Evolutionary conservation across 2,888 invertebrate genomes (phyloP).

Genomic region (Drosophila helvetica): DNA sequence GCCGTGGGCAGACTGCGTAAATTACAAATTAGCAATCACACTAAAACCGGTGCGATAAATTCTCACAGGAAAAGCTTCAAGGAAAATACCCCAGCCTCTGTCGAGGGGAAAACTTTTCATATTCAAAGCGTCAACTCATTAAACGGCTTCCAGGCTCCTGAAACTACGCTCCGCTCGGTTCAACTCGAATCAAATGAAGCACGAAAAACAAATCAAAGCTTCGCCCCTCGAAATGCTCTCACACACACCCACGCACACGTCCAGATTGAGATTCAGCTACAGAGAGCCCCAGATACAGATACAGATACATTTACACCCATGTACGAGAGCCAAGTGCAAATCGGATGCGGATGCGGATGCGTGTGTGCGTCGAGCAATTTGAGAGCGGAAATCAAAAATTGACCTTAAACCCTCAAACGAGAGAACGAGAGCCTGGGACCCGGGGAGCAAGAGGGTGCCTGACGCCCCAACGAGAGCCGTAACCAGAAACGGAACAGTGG

Average conservation of each 20-base stretch:
- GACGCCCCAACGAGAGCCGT: not conserved
- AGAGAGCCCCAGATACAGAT: slow-evolving; percentile 6
- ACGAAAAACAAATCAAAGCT: slow-evolving; percentile 78
- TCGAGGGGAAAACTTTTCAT: slow-evolving; percentile 64
- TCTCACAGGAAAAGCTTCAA: slow-evolving; percentile 23
- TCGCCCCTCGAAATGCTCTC: slow-evolving; percentile 21
- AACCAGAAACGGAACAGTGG: not conserved
- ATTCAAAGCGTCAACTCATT: slow-evolving; percentile 80
- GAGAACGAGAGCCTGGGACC: not conserved
- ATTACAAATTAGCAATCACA: slow-evolving; percentile 81
- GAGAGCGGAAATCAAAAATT: slow-evolving; percentile 79
- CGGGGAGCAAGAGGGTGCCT: not conserved
- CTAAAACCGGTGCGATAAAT: slow-evolving; percentile 76
- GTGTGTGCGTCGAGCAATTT: slow-evolving; percentile 65
- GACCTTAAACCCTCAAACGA: slow-evolving; percentile 63
- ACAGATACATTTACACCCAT: slow-evolving; percentile 33
- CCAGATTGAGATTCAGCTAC: not conserved
- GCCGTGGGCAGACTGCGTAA: slow-evolving; percentile 74
- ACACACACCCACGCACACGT: slow-evolving; percentile 20
- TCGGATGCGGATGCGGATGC: slow-evolving; percentile 64
- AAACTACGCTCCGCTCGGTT: slow-evolving; percentile 52
- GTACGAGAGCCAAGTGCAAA: slow-evolving; percentile 46
- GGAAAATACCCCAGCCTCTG: not conserved
- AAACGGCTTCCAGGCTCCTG: slow-evolving; percentile 62
- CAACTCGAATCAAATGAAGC: slow-evolving; percentile 72